Conservation (phyloP, 2,113 vertebrate genomes). For the Oenanthe melanoleuca region DNA sequence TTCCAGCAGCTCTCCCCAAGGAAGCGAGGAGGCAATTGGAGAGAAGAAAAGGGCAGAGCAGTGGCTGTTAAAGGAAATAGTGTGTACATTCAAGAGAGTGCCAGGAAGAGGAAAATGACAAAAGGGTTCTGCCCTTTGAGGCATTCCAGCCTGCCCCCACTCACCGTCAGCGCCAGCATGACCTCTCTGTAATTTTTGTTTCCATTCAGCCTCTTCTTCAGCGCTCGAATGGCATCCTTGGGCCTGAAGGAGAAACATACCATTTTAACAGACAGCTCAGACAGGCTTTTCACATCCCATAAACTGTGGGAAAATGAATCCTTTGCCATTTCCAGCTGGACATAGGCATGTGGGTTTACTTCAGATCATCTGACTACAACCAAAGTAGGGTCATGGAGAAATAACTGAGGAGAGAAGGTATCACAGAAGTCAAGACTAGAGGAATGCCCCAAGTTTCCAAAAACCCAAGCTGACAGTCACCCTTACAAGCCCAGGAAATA, state of each 20-base stretch:
- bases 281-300: not conserved
- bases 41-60: slow-evolving; percentile 43
- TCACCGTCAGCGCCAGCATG: slow-evolving; percentile 95
- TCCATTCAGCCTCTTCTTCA: slow-evolving; percentile 95
- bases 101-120: slow-evolving; percentile 25
- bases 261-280: not conserved
- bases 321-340: not conserved
- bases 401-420: not conserved
- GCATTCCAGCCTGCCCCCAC: slow-evolving; percentile 52
- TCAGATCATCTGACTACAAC: not conserved
- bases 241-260: slow-evolving; percentile 79
- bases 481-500: not conserved
- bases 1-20: slow-evolving; percentile 11
- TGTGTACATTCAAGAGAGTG: not conserved
- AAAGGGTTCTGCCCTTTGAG: slow-evolving; percentile 34
- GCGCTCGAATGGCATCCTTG: slow-evolving; percentile 94
- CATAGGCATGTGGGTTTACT: not conserved
- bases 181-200: slow-evolving; percentile 98
- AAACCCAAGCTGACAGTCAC: not conserved
- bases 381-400: not conserved
- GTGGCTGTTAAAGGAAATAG: slow-evolving; percentile 18
- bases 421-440: not conserved
- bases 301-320: not conserved
- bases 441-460: not conserved
- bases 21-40: slow-evolving; percentile 16